Conservation (phyloP, 2,797 vertebrate species). For the Glossophaga mutica region DNA sequence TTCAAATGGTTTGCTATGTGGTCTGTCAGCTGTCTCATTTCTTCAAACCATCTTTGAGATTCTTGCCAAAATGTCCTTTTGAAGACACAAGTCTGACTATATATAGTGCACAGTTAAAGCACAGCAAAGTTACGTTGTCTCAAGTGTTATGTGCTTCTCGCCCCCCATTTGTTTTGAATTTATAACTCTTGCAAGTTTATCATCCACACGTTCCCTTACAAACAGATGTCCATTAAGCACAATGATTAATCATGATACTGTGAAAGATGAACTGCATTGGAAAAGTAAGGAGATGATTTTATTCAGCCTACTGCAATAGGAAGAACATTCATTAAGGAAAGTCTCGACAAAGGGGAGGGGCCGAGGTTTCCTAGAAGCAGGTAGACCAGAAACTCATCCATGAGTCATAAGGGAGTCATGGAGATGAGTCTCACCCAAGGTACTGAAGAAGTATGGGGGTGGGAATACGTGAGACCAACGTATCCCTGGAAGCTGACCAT, state of each 20-base stretch:
- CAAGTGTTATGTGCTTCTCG: rapidly evolving
- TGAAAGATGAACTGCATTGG: neutral
- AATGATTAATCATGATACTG: neutral
- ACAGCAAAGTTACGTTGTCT: neutral
- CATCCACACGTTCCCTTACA: neutral
- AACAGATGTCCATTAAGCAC: neutral
- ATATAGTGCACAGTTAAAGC: neutral
- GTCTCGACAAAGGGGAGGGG: neutral
- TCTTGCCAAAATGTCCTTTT: neutral
- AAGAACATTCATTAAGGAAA: neutral
- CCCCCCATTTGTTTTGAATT: neutral
- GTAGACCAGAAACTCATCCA: neutral
- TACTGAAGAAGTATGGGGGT: rapidly evolving
- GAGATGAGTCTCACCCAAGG: neutral
- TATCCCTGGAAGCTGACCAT: too few species aligned
- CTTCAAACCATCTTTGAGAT: neutral
- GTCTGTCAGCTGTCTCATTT: neutral
- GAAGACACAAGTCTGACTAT: neutral
- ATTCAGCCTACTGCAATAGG: neutral
- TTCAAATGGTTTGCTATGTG: neutral
- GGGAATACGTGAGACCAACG: too few species aligned
- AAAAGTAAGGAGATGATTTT: neutral
- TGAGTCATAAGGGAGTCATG: rapidly evolving
- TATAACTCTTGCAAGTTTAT: neutral
- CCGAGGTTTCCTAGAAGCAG: neutral